Conservation (phyloP, 2,888 invertebrate genomes). For the Parochlus steinenii region DNA sequence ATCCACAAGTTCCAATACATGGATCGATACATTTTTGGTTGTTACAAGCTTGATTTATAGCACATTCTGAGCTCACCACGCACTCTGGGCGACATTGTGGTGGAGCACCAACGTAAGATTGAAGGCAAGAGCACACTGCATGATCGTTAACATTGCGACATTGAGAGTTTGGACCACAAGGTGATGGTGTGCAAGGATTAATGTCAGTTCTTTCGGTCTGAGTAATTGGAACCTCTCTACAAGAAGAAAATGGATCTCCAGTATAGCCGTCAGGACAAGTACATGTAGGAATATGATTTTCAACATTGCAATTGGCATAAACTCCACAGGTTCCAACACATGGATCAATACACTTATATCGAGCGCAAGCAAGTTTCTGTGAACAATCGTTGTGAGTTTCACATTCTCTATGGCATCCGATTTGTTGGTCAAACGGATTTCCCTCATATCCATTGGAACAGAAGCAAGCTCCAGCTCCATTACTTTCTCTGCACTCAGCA, state of each 20-base stretch:
- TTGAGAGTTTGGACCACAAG: conserved; percentile 45
- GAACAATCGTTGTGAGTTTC: conserved; percentile 55
- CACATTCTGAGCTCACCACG: conserved; percentile 47
- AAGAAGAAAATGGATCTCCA: conserved; percentile 51
- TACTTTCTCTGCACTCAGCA: conserved; percentile 65
- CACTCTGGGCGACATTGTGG: conserved; percentile 52
- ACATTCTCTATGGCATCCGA: conserved; percentile 54
- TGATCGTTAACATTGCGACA: conserved; percentile 39
- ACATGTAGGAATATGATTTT: conserved; percentile 59
- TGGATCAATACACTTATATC: conserved; percentile 54
- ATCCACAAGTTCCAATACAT: conserved; percentile 53
- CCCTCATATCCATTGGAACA: conserved; percentile 66
- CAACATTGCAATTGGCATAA: conserved; percentile 53
- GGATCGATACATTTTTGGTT: conserved; percentile 55
- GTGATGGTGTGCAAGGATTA: conserved; percentile 39
- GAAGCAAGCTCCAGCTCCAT: conserved; percentile 71
- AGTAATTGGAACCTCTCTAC: conserved; percentile 22
- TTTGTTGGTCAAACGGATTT: conserved; percentile 55
- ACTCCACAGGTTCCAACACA: conserved; percentile 59
- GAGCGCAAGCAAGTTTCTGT: conserved; percentile 48
- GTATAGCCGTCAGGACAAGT: conserved; percentile 48
- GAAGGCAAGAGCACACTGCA: conserved; percentile 53
- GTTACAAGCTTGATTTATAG: conserved; percentile 42
- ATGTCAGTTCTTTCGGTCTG: no score
- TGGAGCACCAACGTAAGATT: conserved; percentile 48